phyloP scores from a whole-genome alignment of 2,797 vertebrate genomes.

The Sorex maritimensis region DNA sequence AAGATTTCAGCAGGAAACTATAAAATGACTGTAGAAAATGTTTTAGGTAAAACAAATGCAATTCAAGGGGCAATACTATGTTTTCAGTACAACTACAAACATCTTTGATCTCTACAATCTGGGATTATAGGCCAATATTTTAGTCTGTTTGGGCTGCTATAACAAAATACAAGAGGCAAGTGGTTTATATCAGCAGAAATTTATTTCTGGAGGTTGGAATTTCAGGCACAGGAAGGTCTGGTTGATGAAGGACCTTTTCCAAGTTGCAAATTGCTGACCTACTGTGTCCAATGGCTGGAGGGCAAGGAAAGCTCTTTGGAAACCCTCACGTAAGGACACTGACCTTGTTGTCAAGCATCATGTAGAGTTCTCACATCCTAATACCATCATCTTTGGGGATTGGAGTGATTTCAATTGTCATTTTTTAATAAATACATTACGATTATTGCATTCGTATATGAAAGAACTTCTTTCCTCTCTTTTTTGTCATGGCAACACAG shows the following conservation, averaged over 20 bases:
- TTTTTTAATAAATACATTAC: not conserved
- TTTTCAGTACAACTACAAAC: not conserved
- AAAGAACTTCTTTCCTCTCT: not conserved
- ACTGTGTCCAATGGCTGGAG: not conserved
- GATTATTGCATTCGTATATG: not conserved
- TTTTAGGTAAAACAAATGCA: constrained; percentile 24
- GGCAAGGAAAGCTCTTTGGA: not conserved
- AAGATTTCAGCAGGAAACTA: not conserved
- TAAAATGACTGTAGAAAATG: not conserved
- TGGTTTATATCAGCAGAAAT: not conserved
- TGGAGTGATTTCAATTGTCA: not conserved
- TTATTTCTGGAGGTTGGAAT: not conserved
- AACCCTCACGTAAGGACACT: not conserved
- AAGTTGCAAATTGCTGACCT: not conserved
- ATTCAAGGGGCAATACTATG: not conserved
- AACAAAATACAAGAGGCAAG: not conserved
- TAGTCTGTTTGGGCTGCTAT: not conserved
- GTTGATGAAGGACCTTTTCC: not conserved
- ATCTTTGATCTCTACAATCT: not conserved
- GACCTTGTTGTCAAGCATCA: not conserved
- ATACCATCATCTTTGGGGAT: not conserved
- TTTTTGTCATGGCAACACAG: not conserved
- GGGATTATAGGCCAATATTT: not conserved
- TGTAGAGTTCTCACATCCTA: not conserved
- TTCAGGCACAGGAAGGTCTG: not conserved